phyloP scores from a whole-genome alignment of 1,140 invertebrate species.

The Calliphora vicina region DNA sequence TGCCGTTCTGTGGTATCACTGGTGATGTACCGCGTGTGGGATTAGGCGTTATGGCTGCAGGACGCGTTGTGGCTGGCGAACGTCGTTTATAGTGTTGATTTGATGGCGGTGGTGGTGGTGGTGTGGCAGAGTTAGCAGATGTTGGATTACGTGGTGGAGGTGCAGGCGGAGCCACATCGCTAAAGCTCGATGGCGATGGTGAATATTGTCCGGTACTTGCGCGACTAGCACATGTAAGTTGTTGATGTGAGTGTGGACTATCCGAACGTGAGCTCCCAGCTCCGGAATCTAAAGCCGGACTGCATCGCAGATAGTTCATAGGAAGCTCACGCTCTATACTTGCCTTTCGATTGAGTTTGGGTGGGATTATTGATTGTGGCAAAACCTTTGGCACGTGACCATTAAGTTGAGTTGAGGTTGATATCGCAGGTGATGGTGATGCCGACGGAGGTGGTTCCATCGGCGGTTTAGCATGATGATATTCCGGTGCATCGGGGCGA shows the following conservation, averaged over 20 bases:
- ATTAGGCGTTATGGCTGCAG: slow-evolving; percentile 66
- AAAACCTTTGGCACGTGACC: slow-evolving; percentile 61
- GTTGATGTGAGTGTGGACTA: slow-evolving; percentile 76
- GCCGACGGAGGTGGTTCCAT: slow-evolving; percentile 52
- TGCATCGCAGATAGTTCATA: slow-evolving; percentile 73
- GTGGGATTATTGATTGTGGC: slow-evolving; percentile 66
- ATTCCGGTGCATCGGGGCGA: slow-evolving; percentile 55
- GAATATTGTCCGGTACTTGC: slow-evolving; percentile 71
- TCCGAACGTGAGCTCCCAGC: slow-evolving; percentile 88
- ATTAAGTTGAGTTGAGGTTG: slow-evolving; percentile 41
- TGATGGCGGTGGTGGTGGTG: slow-evolving; percentile 73
- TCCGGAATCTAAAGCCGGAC: slow-evolving; percentile 85
- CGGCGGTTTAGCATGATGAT: slow-evolving; percentile 55
- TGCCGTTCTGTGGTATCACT: slow-evolving; percentile 67
- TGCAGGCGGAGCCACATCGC: slow-evolving; percentile 75
- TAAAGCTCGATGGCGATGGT: slow-evolving; percentile 70
- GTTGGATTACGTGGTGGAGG: slow-evolving; percentile 72
- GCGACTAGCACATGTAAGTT: slow-evolving; percentile 53
- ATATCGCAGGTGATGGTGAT: slow-evolving; percentile 42
- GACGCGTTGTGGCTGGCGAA: slow-evolving; percentile 71
- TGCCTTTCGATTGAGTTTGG: slow-evolving; percentile 84
- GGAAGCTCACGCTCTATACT: slow-evolving; percentile 81
- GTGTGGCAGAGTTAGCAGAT: slow-evolving; percentile 72
- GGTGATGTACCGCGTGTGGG: slow-evolving; percentile 79
- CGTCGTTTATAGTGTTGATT: slow-evolving; percentile 86